Evolutionary conservation across 2,888 invertebrate genomes (phyloP), one percentile per base, ranked within the genome.

Genomic region (Hyppa rectilinea): DNA sequence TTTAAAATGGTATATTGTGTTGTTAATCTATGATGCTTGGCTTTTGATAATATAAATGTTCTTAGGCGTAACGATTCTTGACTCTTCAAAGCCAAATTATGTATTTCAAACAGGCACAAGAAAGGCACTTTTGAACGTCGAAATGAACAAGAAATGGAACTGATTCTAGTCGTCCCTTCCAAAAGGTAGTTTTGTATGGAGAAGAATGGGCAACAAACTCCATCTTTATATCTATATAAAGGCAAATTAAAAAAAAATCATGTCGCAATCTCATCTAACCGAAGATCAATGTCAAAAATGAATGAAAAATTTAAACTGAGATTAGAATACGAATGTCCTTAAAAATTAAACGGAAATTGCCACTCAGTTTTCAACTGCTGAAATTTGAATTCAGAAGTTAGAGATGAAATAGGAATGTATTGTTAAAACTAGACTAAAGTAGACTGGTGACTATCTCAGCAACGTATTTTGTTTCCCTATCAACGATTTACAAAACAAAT

Each of bases 401-500:
- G 2, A 56, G 4, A 17, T 56, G 38, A 9, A 20, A 55, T 34
- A 0, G 20, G 23, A 55, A 34, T 4, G 20, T 14, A 34, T n/a
- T 58, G 1, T 14, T 1, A 26, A 14, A 14, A 5, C 2, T 2
- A 59, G 1, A 45, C 29, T 29, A 7, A 17, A n/a, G 3, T n/a
- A 17, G 12, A 12, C 9, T 17, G 12, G 17, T 23, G 31, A 23
- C 7, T 6, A 26, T 50, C 10, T 17, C 7, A n/a, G 3, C 12
- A 36, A 64, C 20, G n/a, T 55, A 56, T 60, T 62, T 58, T 34
- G 14, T 49, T 60, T 61, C 36, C 14, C 12, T 52, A 31, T 45
- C 0, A 45, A 67, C 23, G 43, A 50, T 64, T 49, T 49, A 49
- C 47, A 62, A 64, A 72, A 62, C 71, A 80, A 85, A 80, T 45